Evolutionary conservation across 2,113 vertebrate species (phyloP).

Genomic region (Percina caprodes): DNA sequence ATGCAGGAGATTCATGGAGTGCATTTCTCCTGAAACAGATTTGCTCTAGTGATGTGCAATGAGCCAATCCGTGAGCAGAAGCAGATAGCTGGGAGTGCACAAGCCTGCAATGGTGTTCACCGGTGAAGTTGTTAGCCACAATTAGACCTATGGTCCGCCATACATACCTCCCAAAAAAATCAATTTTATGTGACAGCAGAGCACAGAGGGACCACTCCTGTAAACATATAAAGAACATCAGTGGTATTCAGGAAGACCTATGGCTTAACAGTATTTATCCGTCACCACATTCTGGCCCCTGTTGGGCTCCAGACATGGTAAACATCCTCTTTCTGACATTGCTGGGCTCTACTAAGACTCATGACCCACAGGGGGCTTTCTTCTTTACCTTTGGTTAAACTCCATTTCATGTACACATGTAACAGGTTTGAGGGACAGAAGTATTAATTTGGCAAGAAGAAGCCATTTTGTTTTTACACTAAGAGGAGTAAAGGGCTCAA

Average conservation of each 20-base stretch:
- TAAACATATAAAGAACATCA: conserved; percentile 12
- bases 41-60: conserved; percentile 56
- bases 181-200: conserved; percentile 58
- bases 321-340: conserved; percentile 43
- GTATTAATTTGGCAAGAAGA: conserved; percentile 5
- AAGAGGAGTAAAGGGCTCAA: neutral
- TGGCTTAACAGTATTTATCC: conserved; percentile 29
- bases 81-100: conserved; percentile 47
- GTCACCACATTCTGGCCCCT: conserved; percentile 21
- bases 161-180: conserved; percentile 67
- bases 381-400: conserved; percentile 3
- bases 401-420: neutral
- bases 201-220: conserved; percentile 38
- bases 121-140: conserved; percentile 47
- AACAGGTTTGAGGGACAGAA: neutral
- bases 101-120: conserved; percentile 29
- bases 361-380: conserved; percentile 17
- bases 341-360: conserved; percentile 9
- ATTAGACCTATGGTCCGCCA: conserved; percentile 33
- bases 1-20: conserved; percentile 68
- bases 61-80: conserved; percentile 34
- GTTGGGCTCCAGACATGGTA: conserved; percentile 27
- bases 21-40: conserved; percentile 56
- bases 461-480: neutral
- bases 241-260: conserved; percentile 25